Conservation (phyloP, 1,140 invertebrate genomes). For the Drosophila tropicalis region DNA sequence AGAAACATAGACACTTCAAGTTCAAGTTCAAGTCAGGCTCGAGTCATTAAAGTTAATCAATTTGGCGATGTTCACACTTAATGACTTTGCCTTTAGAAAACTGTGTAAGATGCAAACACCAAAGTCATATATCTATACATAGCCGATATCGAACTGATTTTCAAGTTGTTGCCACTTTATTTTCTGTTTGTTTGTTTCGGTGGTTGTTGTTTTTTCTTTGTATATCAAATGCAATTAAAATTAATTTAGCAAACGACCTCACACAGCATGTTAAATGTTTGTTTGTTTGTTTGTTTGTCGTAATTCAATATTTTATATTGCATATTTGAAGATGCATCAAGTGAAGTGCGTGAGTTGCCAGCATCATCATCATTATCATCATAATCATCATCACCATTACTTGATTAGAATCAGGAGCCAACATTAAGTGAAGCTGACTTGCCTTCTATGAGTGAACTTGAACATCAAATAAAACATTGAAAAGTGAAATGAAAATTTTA, state of each 20-base stretch:
- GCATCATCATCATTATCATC: constrained; percentile 1
- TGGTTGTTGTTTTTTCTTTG: constrained; percentile 13
- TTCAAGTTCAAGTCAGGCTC: constrained; percentile 63
- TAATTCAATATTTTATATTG: constrained; percentile 55
- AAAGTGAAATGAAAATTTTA: constrained; percentile 3
- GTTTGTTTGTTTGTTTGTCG: constrained; percentile 14
- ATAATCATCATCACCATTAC: constrained; percentile 36
- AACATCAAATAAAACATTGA: constrained; percentile 37
- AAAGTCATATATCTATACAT: constrained; percentile 53
- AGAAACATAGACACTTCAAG: constrained; percentile 57
- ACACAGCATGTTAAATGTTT: constrained; percentile 24
- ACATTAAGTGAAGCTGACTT: constrained; percentile 46
- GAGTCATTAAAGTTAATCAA: constrained; percentile 59
- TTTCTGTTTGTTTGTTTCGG: constrained; percentile 19
- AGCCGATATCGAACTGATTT: constrained; percentile 50
- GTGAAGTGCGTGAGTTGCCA: constrained; percentile 53
- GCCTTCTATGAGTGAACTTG: constrained; percentile 56
- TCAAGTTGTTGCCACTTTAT: constrained; percentile 46
- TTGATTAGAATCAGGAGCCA: constrained; percentile 2
- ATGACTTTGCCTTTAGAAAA: constrained; percentile 55
- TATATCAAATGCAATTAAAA: constrained; percentile 57
- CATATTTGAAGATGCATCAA: constrained; percentile 56
- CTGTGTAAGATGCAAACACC: constrained; percentile 53
- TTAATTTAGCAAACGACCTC: constrained; percentile 70
- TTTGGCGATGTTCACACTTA: constrained; percentile 73